Evolutionary conservation across 2,797 vertebrate species (phyloP), one percentile per base, ranked within the genome.

Genomic region (Decapterus maruadsi): DNA sequence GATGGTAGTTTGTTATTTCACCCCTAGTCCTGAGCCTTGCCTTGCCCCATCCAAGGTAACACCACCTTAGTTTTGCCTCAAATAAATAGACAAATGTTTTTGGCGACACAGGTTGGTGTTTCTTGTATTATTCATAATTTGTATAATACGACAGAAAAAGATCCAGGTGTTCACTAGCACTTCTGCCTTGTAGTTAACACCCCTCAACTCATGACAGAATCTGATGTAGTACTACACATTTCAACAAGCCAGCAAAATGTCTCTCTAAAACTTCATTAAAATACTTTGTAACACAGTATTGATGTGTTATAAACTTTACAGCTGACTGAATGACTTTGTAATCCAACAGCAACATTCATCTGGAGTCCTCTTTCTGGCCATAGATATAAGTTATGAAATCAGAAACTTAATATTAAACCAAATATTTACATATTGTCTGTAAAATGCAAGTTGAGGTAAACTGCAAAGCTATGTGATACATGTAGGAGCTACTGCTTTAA

Each of bases 391-490:
- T 36, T 14, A 43, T 51, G 4, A 22, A 51, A 66, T n/a, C 19
- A 17, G 3, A 50, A 36, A 36, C 34, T 6, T 34, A 34, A 36
- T 36, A 36, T 36, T n/a, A 50, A n/a, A 50, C 48, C 4, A 11
- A 50, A 20, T n/a, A 50, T 4, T 46, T 46, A 17, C 19, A 48
- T 48, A 4, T 50, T 20, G 8, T 46, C 45, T 45, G 43, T 16
- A 45, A 66, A 72, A 54, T 1, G 2, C 46, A 19, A 57, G 17
- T n/a, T 19, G 31, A 53, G 8, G 14, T 14, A 12, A 75, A 40
- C 68, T 42, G 54, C 34, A 45, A 29, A 63, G 58, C 45, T 16
- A 4, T 36, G 40, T 53, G 19, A 66, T 65, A 22, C 53, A 50
- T 57, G 36, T 46, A 16, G 48, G 29, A 64, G 26, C 10, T 1